phyloP scores from a whole-genome alignment of 2,797 vertebrate genomes.

The Babyrousa celebensis region DNA sequence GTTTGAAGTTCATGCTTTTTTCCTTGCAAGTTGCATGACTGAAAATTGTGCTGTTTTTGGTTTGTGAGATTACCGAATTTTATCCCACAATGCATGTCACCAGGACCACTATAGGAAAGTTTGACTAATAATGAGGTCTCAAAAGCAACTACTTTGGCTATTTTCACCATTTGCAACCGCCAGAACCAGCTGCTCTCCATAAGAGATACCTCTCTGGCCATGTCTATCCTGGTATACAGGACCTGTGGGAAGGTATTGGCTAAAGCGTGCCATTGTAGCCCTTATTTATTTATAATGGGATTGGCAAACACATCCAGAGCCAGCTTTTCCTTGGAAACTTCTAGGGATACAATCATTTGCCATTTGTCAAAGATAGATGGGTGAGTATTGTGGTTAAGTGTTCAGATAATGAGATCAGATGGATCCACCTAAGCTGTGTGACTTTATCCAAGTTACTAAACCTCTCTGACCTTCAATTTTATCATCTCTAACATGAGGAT shows the following conservation, averaged over 20 bases:
- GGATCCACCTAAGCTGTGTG: neutral
- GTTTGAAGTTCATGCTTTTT: neutral
- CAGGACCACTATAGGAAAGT: neutral
- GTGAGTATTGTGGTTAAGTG: neutral
- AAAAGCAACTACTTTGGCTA: neutral
- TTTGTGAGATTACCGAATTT: conserved; percentile 40
- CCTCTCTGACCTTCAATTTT: conserved; percentile 27
- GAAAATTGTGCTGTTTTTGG: neutral
- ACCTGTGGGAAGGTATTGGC: neutral
- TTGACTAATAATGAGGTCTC: neutral
- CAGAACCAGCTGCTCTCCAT: neutral
- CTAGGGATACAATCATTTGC: neutral
- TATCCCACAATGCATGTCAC: conserved; percentile 45
- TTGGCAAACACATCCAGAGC: neutral
- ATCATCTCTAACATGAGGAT: neutral
- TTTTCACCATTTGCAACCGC: neutral
- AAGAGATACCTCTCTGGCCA: neutral
- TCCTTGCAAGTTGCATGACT: conserved; percentile 37
- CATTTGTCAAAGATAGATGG: conserved; percentile 3
- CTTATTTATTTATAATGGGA: neutral
- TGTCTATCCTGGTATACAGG: neutral
- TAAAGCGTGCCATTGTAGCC: neutral
- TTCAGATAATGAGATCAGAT: neutral
- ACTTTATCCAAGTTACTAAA: neutral
- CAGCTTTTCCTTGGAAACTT: conserved; percentile 48